A percentile compares a stretch with the other conserved stretches of the same genome.
Evolutionary conservation across 2,888 invertebrate genomes (phyloP).

Genomic region (Onthophagus sagittarius): DNA sequence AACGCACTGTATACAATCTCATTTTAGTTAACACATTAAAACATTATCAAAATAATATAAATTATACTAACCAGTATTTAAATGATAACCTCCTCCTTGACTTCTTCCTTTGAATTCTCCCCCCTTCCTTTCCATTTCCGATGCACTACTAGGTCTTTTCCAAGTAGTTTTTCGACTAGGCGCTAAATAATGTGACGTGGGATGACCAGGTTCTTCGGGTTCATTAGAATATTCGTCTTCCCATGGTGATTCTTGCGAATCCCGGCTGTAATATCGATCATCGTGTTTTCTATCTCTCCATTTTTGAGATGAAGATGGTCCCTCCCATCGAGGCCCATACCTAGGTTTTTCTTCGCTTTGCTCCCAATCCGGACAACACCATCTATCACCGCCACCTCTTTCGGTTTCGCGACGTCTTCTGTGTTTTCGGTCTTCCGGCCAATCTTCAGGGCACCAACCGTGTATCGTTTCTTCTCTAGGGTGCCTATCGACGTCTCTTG

Average conservation of each 20-base stretch:
- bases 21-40: no score
- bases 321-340: conserved; percentile 38
- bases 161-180: conserved; percentile 49
- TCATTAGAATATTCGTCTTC: conserved; percentile 55
- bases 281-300: conserved; percentile 50
- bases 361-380: conserved; percentile 54
- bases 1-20: no score
- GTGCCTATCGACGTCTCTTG: conserved; percentile 21
- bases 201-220: conserved; percentile 33
- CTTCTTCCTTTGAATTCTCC: conserved; percentile 45
- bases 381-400: conserved; percentile 43
- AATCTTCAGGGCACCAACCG: conserved; percentile 11
- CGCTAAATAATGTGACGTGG: conserved; percentile 39
- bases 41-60: background rate
- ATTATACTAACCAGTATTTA: conserved; percentile 28
- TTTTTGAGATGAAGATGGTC: conserved; percentile 29
- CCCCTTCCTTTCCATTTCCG: conserved; percentile 53
- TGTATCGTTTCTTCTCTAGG: background rate
- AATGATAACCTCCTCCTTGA: conserved; percentile 29
- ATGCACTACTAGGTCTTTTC: conserved; percentile 54
- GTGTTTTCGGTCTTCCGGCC: conserved; percentile 24
- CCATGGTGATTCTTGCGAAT: conserved; percentile 55
- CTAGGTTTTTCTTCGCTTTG: conserved; percentile 47
- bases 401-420: conserved; percentile 29
- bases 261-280: conserved; percentile 43